Evolutionary conservation across 2,797 vertebrate species (phyloP), one percentile per base, ranked within the genome.

Genomic region (Perdix hodgsoniae): DNA sequence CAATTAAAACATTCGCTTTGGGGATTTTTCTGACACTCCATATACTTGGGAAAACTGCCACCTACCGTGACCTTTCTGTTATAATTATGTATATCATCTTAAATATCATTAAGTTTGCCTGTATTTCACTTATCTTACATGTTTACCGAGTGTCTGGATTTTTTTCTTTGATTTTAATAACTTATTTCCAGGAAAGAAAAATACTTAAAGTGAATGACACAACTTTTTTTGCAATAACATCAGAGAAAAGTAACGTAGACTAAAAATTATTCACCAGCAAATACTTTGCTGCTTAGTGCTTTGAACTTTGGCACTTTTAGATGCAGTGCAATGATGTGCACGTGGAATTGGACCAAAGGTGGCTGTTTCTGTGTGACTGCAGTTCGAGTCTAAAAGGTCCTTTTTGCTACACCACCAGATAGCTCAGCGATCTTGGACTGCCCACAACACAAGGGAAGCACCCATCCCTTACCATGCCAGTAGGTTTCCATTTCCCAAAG

Each of bases 11-110:
- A 69, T 7, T 35, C 13, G 69, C 83, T 84, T 85, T 14, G 45
- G 82, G 92, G 86, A 79, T 44, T 75, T 74, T 83, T 61, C 72
- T 89, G 92, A 89, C 92, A 86, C 92, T 64, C 81, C 86, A 37
- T 40, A 70, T 82, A 86, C 86, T 78, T 91, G 89, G 82, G 89
- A 91, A 86, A 86, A 64, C 82, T 86, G 89, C 82, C 89, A 83
- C 78, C 77, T 74, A 66, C 67, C 67, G 82, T 66, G 86, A 89
- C 86, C 92, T 88, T 63, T 78, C 76, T 17, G 21, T 35, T 70
- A 40, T 56, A 91, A 86, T 82, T 88, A 78, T 3, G 14, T 39
- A 65, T 60, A 67, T 65, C 89, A 74, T 65, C 81, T 83, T 78
- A 85, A 91, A 44, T 82, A 60, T n/a, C 72, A 50, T 74, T 88